Percentiles rank a stretch among this genome's conserved stretches.
Conservation (phyloP, 2,888 invertebrate species). For the Archips crataeganus region DNA sequence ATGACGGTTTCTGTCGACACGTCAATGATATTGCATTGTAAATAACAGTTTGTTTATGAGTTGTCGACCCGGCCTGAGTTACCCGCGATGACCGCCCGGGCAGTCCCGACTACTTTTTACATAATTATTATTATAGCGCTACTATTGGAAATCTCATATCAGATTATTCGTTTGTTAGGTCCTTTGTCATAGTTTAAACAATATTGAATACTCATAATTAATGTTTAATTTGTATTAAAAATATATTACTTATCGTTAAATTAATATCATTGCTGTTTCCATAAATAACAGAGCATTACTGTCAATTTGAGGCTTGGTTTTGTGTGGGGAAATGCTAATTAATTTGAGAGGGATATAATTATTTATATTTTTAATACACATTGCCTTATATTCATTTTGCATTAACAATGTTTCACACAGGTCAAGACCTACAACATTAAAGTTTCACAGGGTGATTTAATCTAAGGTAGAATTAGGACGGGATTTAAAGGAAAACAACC, state of each 20-base stretch:
- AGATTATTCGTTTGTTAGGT: slow-evolving; percentile 48
- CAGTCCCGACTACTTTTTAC: slow-evolving; percentile 47
- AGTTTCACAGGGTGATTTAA: slow-evolving; percentile 82
- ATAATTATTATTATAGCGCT: slow-evolving; percentile 9
- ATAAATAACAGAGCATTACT: not conserved
- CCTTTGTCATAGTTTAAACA: slow-evolving; percentile 9
- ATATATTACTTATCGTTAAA: slow-evolving; percentile 1
- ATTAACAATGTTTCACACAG: slow-evolving; percentile 54
- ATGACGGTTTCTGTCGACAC: slow-evolving; percentile 59
- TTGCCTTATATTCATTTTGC: slow-evolving; percentile 44
- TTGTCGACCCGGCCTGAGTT: slow-evolving; percentile 52
- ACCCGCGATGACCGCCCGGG: slow-evolving; percentile 47
- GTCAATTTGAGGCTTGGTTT: slow-evolving; percentile 25
- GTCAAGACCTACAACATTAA: slow-evolving; percentile 56
- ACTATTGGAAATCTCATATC: slow-evolving; percentile 64
- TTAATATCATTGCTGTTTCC: slow-evolving; percentile 14
- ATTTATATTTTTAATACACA: slow-evolving; percentile 4
- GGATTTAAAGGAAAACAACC: slow-evolving; percentile 50
- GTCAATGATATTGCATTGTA: slow-evolving; percentile 61
- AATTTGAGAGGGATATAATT: not conserved
- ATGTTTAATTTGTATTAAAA: slow-evolving; percentile 14
- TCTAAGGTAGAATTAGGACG: slow-evolving; percentile 81
- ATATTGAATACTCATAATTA: slow-evolving; percentile 12
- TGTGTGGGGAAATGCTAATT: not conserved
- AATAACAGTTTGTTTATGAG: slow-evolving; percentile 65